These are phyloP conservation scores for Parauchenoglanis ngamensis DNA, from an alignment of 2,797 vertebrate genomes.

Conservation along the genomic window DNA sequence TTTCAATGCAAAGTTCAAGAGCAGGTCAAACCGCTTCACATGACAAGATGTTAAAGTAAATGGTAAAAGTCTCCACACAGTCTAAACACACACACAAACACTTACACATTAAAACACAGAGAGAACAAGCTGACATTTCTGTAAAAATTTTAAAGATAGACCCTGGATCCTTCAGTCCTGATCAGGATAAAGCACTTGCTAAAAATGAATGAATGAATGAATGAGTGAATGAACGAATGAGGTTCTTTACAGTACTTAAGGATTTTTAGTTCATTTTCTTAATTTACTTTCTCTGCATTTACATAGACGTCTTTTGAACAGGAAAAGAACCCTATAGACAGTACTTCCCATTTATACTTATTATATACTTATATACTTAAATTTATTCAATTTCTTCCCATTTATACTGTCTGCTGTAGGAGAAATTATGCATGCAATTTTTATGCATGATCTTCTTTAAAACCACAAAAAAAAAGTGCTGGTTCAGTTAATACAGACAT, in stretches of 20 bases:
- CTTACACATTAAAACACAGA: no score
- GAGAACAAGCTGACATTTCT: not conserved
- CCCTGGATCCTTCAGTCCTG: not conserved
- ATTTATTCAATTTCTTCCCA: not conserved
- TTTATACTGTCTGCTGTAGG: not conserved
- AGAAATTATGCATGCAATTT: no score
- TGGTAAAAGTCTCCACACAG: not conserved
- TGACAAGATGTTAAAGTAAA: not conserved
- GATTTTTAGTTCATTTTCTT: not conserved
- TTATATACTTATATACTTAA: no score
- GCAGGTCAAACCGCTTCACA: not conserved
- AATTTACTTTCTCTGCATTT: not conserved
- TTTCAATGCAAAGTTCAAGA: not conserved
- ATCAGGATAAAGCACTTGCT: not conserved
- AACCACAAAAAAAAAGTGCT: not conserved
- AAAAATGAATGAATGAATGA: not conserved
- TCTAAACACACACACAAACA: not conserved
- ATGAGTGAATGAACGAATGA: not conserved
- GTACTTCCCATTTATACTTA: no score
- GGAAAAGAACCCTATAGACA: not conserved
- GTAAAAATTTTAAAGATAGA: not conserved
- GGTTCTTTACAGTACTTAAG: not conserved
- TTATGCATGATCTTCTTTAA: not conserved
- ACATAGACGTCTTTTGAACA: not conserved
- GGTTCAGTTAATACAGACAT: not conserved